A percentile compares a stretch with the other conserved stretches of the same genome.
These are phyloP conservation scores for Sialia sialis DNA, from an alignment of 2,113 vertebrate genomes.

Conservation along the genomic window DNA sequence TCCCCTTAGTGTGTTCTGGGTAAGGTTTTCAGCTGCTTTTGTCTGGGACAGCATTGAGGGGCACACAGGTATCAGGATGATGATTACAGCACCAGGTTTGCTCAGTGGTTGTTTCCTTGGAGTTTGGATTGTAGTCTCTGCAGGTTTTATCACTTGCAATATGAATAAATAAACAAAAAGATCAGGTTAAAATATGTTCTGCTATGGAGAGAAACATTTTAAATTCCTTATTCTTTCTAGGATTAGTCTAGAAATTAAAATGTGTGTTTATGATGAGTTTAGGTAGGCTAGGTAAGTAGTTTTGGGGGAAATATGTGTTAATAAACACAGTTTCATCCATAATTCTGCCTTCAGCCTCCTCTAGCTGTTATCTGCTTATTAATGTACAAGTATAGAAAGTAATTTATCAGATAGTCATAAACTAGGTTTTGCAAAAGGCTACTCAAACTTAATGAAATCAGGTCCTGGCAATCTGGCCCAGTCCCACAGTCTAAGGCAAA, in stretches of 20 bases:
- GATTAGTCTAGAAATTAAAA: background rate
- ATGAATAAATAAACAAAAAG: background rate
- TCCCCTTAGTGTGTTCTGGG: background rate
- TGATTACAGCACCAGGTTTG: background rate
- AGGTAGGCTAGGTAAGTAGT: background rate
- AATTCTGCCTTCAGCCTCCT: background rate
- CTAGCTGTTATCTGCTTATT: background rate
- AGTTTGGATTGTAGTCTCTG: background rate
- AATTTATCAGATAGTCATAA: background rate
- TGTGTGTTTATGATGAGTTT: background rate
- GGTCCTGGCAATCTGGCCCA: background rate
- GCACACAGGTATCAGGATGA: too few species aligned
- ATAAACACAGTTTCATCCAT: background rate
- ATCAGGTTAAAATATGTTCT: background rate
- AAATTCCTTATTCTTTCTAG: background rate
- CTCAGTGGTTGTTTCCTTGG: background rate
- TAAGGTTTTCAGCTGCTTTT: background rate
- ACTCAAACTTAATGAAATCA: background rate
- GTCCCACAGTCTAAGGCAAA: background rate
- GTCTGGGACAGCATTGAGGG: background rate
- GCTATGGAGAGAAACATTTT: background rate
- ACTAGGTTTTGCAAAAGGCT: background rate
- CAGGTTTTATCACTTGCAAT: background rate
- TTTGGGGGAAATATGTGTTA: background rate
- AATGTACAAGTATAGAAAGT: background rate